Conservation (phyloP, 1,140 invertebrate species). For the Lordiphosa clarofinis region DNA sequence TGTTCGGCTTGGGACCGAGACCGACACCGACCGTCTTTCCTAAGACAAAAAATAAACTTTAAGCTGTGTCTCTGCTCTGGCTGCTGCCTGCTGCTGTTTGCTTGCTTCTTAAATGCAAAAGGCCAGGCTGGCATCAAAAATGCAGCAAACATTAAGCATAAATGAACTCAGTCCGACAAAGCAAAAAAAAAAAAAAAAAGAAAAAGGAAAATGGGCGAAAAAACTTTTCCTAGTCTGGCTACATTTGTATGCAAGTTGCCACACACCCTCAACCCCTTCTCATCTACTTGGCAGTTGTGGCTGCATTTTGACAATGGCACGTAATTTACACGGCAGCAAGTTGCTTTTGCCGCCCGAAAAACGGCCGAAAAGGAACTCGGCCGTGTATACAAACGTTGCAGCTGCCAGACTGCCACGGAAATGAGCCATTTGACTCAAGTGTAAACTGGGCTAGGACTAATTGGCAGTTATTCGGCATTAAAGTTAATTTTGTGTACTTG, state of each 20-base stretch:
- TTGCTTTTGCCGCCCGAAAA: constrained; percentile 22
- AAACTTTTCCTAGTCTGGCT: constrained; percentile 32
- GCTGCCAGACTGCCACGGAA: constrained; percentile 42
- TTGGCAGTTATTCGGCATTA: constrained; percentile 70
- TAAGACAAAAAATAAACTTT: constrained; percentile 32
- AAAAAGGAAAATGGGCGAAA: constrained; percentile 7
- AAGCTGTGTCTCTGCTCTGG: constrained; percentile 22
- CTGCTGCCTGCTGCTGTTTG: no score
- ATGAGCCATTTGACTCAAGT: constrained; percentile 73
- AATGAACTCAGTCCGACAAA: constrained; percentile 54
- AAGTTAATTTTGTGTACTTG: constrained; percentile 19
- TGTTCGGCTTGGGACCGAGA: constrained; percentile 46
- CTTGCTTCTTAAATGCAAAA: constrained; percentile 13
- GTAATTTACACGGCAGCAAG: constrained; percentile 64
- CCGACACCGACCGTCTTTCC: constrained; percentile 10
- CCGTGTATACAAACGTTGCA: constrained; percentile 68
- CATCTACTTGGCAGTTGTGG: constrained; percentile 18
- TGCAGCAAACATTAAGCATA: constrained; percentile 65
- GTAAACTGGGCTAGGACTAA: constrained; percentile 78
- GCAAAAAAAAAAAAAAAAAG: neutral
- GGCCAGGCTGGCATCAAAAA: constrained; percentile 59
- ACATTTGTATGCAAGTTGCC: constrained; percentile 45
- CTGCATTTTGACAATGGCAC: constrained; percentile 59
- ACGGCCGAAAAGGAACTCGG: constrained; percentile 27
- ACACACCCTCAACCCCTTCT: neutral